Evolutionary conservation across 2,888 invertebrate genomes (phyloP), one percentile per base, ranked within the genome.

Genomic region (Steinernema scapterisci): DNA sequence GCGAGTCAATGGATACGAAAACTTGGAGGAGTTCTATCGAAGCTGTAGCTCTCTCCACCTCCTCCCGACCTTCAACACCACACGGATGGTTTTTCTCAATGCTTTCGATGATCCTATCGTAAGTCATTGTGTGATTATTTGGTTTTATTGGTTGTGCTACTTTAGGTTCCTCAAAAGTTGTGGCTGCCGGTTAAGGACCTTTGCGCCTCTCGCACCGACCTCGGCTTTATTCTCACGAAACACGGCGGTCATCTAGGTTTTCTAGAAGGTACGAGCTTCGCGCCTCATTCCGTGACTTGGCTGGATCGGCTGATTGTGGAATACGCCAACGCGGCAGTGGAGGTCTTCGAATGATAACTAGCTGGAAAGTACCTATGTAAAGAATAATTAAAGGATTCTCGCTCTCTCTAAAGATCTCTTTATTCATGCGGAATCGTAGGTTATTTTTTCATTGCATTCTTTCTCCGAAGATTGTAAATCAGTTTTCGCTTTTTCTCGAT

Each of bases 191-290:
- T 91, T 25, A 72, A 76, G 76, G 72, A 80, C 46, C 43, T 84
- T 7, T 79, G 80, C 25, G 63, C 73, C 23, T 46, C 77, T 46
- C 76, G 74, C 45, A 73, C 75, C 78, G 86, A 88, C 52, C 83
- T 87, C 73, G 91, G 94, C 82, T 94, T 92, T 87, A 89, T 95
- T 74, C 93, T 94, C 88, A 89, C 94, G 27, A 92, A 93, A 11
- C 95, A 95, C 88, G 96, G 96, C 13, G 96, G 96, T 2, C 96
- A 96, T 89, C 90, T 96, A 80, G 96, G 95, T 23, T 96, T 94
- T 89, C 95, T 95, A 88, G 95, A 96, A 89, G 95, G 95, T 11
- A 89, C 93, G 31, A 87, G 95, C 0, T 93, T 93, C 88, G 87
- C 88, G 0, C 95, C 95, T 0, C 93, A 94, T 87, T 93, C 93